phyloP scores from a whole-genome alignment of 2,888 invertebrate species.

The Epistrophella euchroma region DNA sequence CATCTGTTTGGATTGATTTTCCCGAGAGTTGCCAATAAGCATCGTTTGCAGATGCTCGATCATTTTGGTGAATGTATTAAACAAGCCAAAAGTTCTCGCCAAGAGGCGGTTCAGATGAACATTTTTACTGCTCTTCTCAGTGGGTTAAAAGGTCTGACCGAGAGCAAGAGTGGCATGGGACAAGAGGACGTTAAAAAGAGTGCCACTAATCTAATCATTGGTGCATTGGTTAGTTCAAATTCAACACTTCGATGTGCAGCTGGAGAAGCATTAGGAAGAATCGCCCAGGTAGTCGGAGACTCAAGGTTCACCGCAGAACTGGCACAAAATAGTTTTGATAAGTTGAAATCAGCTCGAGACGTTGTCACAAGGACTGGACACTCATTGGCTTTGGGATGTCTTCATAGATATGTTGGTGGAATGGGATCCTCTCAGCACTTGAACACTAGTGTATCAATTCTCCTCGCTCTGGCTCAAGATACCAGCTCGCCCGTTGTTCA shows the following conservation, averaged over 20 bases:
- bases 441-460: slow-evolving; percentile 96
- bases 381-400: slow-evolving; percentile 96
- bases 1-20: slow-evolving; percentile 96
- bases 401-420: slow-evolving; percentile 97
- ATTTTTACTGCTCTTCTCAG: slow-evolving; percentile 96
- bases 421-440: slow-evolving; percentile 98
- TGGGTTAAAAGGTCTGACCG: slow-evolving; percentile 94
- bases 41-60: slow-evolving; percentile 98
- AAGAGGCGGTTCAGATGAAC: slow-evolving; percentile 98
- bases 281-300: slow-evolving; percentile 95
- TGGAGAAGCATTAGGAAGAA: slow-evolving; percentile 96
- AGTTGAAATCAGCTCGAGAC: slow-evolving; percentile 93
- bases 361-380: slow-evolving; percentile 94
- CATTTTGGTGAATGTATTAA: slow-evolving; percentile 98
- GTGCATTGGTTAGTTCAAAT: slow-evolving; percentile 90
- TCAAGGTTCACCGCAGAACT: slow-evolving; percentile 94
- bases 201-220: slow-evolving; percentile 91
- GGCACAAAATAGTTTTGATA: slow-evolving; percentile 95
- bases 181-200: slow-evolving; percentile 96
- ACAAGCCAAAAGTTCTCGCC: slow-evolving; percentile 95
- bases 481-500: slow-evolving; percentile 97
- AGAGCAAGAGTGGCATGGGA: slow-evolving; percentile 93
- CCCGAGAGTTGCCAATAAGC: slow-evolving; percentile 96
- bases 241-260: slow-evolving; percentile 95
- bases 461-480: slow-evolving; percentile 97